These are phyloP conservation scores for Periparus ater DNA, from an alignment of 2,797 vertebrate genomes.

Conservation along the genomic window DNA sequence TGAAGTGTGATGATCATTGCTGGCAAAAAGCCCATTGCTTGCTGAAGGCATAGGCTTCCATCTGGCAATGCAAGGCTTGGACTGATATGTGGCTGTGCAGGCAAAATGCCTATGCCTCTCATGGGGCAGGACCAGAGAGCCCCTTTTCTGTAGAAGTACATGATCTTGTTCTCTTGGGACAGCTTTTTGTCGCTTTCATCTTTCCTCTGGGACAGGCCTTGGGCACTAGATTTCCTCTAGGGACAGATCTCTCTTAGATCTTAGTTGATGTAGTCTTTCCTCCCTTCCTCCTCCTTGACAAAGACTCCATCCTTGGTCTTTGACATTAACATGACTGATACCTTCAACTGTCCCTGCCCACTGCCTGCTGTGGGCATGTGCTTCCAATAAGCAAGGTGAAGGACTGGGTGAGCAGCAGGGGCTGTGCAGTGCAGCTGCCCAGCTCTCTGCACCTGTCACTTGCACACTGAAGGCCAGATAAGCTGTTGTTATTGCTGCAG, in stretches of 20 bases:
- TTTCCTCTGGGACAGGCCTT: background rate
- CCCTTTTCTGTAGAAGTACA: background rate
- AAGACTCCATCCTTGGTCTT: background rate
- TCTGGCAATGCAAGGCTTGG: background rate
- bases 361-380: background rate
- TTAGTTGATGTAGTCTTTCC: too few species aligned
- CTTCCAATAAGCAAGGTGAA: background rate
- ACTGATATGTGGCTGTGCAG: background rate
- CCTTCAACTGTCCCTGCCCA: background rate
- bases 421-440: background rate
- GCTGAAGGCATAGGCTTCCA: background rate
- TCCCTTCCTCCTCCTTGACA: background rate
- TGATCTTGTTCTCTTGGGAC: background rate
- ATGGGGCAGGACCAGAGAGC: too few species aligned
- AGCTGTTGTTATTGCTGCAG: background rate
- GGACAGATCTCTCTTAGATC: background rate
- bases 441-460: background rate
- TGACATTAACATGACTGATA: background rate
- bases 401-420: background rate
- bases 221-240: background rate
- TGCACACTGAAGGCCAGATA: too few species aligned
- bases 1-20: accelerated
- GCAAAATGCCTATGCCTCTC: background rate
- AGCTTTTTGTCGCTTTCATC: background rate
- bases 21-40: background rate